phyloP scores from a whole-genome alignment of 1,140 invertebrate genomes.

The Camponotus vicinus region DNA sequence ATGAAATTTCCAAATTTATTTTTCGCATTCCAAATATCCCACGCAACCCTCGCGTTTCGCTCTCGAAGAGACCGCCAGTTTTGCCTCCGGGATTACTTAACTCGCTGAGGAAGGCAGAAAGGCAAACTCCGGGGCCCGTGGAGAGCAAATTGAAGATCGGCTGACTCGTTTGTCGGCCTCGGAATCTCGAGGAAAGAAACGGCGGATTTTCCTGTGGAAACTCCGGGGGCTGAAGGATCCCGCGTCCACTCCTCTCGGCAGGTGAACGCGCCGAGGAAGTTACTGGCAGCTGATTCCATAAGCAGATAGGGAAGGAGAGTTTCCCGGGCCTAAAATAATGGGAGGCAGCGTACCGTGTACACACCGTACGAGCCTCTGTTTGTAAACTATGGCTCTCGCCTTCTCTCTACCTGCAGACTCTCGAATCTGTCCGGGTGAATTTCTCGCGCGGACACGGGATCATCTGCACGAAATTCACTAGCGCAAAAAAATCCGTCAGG shows the following conservation, averaged over 20 bases:
- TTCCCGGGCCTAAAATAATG: slow-evolving; percentile 83
- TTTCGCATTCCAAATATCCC: slow-evolving; percentile 38
- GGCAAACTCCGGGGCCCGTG: slow-evolving; percentile 63
- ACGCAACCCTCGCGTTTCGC: slow-evolving; percentile 33
- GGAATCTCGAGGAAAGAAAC: slow-evolving; percentile 10
- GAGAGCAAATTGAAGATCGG: slow-evolving; percentile 72
- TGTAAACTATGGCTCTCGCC: slow-evolving; percentile 78
- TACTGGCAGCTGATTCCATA: slow-evolving; percentile 85
- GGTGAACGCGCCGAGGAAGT: slow-evolving; percentile 68
- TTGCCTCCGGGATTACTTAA: slow-evolving; percentile 54
- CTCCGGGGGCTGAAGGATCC: neutral
- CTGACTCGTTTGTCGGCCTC: slow-evolving; percentile 56
- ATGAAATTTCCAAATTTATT: slow-evolving; percentile 39
- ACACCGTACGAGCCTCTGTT: slow-evolving; percentile 77
- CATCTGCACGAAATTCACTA: slow-evolving; percentile 29
- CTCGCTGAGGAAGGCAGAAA: slow-evolving; percentile 66
- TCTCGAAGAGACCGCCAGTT: slow-evolving; percentile 19
- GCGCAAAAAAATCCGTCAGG: slow-evolving; percentile 6
- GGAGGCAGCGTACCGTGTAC: slow-evolving; percentile 78
- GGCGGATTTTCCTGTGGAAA: slow-evolving; percentile 67
- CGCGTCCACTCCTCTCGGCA: slow-evolving; percentile 58
- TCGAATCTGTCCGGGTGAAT: slow-evolving; percentile 20
- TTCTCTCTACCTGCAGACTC: slow-evolving; percentile 29
- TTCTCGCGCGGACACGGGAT: slow-evolving; percentile 40
- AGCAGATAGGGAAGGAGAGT: slow-evolving; percentile 81